phyloP scores from a whole-genome alignment of 2,888 invertebrate genomes.

The Cerastoderma edule region DNA sequence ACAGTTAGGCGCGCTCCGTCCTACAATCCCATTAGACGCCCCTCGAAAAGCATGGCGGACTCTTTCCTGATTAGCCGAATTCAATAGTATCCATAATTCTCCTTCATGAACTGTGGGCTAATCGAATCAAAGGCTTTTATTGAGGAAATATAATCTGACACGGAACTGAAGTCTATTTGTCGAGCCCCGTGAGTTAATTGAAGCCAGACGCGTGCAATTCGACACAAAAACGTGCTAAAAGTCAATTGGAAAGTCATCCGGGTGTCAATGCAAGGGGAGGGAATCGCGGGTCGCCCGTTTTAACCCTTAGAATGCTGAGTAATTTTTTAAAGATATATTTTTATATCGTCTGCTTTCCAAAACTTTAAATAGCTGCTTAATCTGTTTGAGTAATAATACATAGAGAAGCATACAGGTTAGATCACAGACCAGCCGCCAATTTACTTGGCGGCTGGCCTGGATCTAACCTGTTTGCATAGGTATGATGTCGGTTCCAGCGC shows the following conservation, averaged over 20 bases:
- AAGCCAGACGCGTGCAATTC: constrained; percentile 19
- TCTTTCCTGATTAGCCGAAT: constrained; percentile 56
- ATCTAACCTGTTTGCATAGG: too few species aligned
- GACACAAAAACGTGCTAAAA: constrained; percentile 31
- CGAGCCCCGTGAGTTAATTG: constrained; percentile 5
- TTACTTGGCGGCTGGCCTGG: too few species aligned
- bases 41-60: constrained; percentile 24
- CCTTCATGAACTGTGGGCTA: constrained; percentile 40
- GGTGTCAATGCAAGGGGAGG: constrained; percentile 26
- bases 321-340: too few species aligned
- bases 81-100: constrained; percentile 32
- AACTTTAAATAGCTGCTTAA: too few species aligned
- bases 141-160: constrained; percentile 39
- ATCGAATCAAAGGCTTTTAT: constrained; percentile 44
- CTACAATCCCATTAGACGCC: constrained; percentile 56
- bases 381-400: too few species aligned
- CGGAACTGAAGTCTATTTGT: constrained; percentile 23
- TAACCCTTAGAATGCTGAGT: too few species aligned
- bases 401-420: too few species aligned
- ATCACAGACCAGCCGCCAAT: too few species aligned
- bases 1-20: constrained; percentile 37
- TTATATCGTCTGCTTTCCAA: too few species aligned
- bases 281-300: too few species aligned
- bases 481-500: too few species aligned
- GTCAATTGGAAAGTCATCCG: constrained; percentile 24